Conservation (phyloP, 2,888 invertebrate genomes). For the Diplazon laetatorius region DNA sequence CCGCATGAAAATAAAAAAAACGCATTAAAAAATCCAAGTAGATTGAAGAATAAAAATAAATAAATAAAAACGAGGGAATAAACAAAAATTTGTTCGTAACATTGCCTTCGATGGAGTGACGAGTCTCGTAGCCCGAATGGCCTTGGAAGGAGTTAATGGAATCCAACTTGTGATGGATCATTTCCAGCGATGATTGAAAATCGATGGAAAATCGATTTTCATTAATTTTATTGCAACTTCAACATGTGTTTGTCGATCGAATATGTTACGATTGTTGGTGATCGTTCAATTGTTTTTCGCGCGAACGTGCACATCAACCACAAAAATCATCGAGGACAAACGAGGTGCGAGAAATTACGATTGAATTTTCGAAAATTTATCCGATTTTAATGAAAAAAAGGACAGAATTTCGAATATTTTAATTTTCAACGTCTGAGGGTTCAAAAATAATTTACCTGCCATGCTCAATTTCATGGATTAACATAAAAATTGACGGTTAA, state of each 20-base stretch:
- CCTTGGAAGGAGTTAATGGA: neutral
- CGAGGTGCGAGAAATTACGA: constrained; percentile 48
- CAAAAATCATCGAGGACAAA: constrained; percentile 57
- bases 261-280: constrained; percentile 65
- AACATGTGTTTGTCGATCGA: constrained; percentile 61
- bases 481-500: too few relatives aligned
- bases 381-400: too few relatives aligned
- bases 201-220: constrained; percentile 16
- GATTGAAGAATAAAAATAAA: too few relatives aligned
- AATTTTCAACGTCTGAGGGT: too few relatives aligned
- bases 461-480: too few relatives aligned
- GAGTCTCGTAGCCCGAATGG: too few relatives aligned
- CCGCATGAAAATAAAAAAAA: neutral
- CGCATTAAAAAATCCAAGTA: neutral
- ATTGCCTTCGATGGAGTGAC: too few relatives aligned
- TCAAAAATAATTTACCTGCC: too few relatives aligned
- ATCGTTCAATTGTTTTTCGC: constrained; percentile 52
- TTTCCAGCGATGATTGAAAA: constrained; percentile 53
- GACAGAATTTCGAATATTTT: too few relatives aligned
- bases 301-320: constrained; percentile 45
- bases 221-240: constrained; percentile 23
- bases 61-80: too few relatives aligned
- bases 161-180: constrained; percentile 27
- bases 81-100: too few relatives aligned
- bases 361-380: neutral